Base-by-base conservation (phyloP, 1,140 invertebrate genomes). In the Brachionus rubens region DNA sequence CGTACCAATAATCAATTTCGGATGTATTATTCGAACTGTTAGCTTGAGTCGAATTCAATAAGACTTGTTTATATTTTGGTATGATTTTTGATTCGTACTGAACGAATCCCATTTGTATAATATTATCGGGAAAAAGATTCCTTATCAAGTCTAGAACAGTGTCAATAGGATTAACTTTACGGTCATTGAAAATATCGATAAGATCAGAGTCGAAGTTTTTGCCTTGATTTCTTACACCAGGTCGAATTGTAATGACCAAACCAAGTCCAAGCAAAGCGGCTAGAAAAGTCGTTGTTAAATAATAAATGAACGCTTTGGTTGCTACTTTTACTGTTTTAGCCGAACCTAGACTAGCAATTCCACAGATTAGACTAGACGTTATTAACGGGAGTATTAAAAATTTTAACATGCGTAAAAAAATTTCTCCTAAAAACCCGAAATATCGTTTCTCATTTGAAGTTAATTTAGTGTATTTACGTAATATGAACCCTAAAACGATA, bases 221-320 rank as follows among this genome's bases (percentile, higher is more conserved):
- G 30, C 9, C n/a, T 68, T 47, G 4, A 68, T 19, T 24, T n/a
- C 14, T 40, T n/a, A 21, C 30, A n/a, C 86, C 86, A 0, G 86
- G 86, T 75, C 86, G 84, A 75, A 87, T 87, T 28, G 80, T 72
- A 7, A 83, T 68, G 0, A 87, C 86, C 9, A 87, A 79, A 47
- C 85, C 80, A 28, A 87, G 85, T 28, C 86, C 86, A 16, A 76
- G 16, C 46, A 56, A 21, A 33, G 43, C 72, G 16, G 50, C 36
- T n/a, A 77, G 19, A 68, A 54, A 36, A 30, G 76, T 68, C 4
- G 76, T 67, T 48, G 28, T 10, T 9, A 72, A 28, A 50, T 56
- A 67, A 46, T 52, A 67, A 48, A 41, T 21, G 6, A 72, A 47
- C 36, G 76, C 41, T 68, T 41, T 54, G 0, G 78, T 26, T 3